Evolutionary conservation across 2,797 vertebrate species (phyloP).

Genomic region (Gorsachius magnificus): DNA sequence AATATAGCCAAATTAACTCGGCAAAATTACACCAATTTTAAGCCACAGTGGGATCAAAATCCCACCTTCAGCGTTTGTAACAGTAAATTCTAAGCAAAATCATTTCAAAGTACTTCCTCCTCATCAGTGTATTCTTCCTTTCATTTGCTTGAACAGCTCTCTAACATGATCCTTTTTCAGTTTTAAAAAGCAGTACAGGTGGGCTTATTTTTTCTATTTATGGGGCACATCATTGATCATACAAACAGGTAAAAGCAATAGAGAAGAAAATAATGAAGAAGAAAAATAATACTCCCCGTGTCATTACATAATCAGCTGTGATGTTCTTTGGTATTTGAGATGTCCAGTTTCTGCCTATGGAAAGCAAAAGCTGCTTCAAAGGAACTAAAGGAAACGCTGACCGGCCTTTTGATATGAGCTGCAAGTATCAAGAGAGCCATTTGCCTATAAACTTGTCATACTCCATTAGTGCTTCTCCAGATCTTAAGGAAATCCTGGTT

Average conservation of each 20-base stretch:
- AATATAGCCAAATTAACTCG: not conserved
- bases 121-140: not conserved
- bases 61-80: not conserved
- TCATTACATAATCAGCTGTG: not conserved
- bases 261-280: not conserved
- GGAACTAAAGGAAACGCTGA: not conserved
- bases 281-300: not conserved
- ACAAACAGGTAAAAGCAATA: not conserved
- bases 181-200: not conserved
- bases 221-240: not conserved
- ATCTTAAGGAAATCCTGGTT: not conserved
- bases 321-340: not conserved
- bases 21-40: slow-evolving; percentile 1
- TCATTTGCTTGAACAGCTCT: not conserved
- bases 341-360: not conserved
- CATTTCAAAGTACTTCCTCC: not conserved
- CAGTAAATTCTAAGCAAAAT: not conserved
- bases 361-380: not conserved
- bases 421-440: not conserved
- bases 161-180: not conserved
- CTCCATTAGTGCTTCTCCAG: not conserved
- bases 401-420: not conserved
- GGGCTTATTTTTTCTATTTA: not conserved
- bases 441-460: not conserved
- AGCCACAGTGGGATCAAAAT: slow-evolving; percentile 9